Percentiles rank a stretch among this genome's conserved stretches.
These are phyloP conservation scores for Colletes collaris DNA, from an alignment of 2,888 invertebrate genomes.

Conservation along the genomic window DNA sequence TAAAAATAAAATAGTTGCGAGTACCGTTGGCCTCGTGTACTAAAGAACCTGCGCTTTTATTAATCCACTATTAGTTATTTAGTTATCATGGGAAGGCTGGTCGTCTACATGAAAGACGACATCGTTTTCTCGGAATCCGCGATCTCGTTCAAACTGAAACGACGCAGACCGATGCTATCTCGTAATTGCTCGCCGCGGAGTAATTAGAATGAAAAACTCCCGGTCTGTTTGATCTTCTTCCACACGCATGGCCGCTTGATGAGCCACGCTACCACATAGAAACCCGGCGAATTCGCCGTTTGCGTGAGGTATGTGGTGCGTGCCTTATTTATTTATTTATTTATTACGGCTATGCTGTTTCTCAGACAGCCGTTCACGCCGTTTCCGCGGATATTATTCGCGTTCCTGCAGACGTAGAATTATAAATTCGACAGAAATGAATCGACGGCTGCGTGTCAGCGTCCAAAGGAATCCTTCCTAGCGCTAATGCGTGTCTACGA, in stretches of 20 bases:
- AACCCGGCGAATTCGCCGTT: conserved; percentile 56
- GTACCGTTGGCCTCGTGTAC: too few relatives aligned
- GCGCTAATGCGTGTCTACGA: conserved; percentile 5
- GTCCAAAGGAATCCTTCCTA: neutral
- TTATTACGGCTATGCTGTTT: conserved; percentile 56
- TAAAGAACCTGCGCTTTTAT: too few relatives aligned
- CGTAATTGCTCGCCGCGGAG: conserved; percentile 66
- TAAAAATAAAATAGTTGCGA: too few relatives aligned
- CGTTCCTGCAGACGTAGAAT: conserved; percentile 10
- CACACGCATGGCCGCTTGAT: conserved; percentile 62
- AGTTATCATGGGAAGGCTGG: neutral
- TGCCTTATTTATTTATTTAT: conserved; percentile 76
- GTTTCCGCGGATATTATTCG: conserved; percentile 15
- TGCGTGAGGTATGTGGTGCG: conserved; percentile 78
- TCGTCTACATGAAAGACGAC: neutral
- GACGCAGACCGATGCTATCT: conserved; percentile 63
- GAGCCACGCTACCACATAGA: conserved; percentile 67
- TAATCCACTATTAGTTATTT: too few relatives aligned
- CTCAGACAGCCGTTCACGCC: conserved; percentile 16
- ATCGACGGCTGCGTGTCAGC: conserved; percentile 11
- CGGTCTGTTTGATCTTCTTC: conserved; percentile 78
- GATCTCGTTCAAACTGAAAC: conserved; percentile 46
- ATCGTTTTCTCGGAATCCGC: conserved; percentile 31
- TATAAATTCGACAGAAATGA: conserved; percentile 37
- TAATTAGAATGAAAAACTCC: conserved; percentile 76